Base-by-base conservation (phyloP, 2,113 vertebrate species). In the Piprites chloris region DNA sequence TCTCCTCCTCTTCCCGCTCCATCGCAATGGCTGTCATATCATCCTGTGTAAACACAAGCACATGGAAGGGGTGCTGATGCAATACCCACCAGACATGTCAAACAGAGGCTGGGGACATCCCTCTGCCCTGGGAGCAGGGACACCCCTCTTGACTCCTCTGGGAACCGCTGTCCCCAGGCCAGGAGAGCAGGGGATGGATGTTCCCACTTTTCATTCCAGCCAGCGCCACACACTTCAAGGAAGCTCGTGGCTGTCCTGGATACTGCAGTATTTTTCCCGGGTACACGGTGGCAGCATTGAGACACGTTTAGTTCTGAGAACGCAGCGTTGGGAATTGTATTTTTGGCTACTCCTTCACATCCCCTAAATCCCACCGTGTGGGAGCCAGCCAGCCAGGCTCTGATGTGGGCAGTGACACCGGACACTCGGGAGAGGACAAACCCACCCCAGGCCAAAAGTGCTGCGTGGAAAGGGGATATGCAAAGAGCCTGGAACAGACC, bases 241-340 rank as follows among this genome's bases (percentile, higher is more conserved):
- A 5, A 39, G 66, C 28, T 62, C 53, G 35, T 1, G 39, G 50
- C 47, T 22, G 23, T 18, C 15, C 20, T 5, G 47, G 47, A 19
- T 14, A 0, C 62, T 96, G 96, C 95, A 97, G 14, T 95, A 44
- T 73, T 84, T 74, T 23, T 42, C 35, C 67, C 78, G 92, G 91
- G 49, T 53, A 80, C 96, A 92, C 33, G 96, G 89, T 93, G 96
- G 95, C 96, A 96, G 95, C 91, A 97, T 87, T 77, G 84, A 85
- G 79, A 87, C 82, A 2, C 5, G 66, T 85, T 82, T n/a, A 24
- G n/a, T 52, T 72, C 21, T 0, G 12, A 49, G 19, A 56, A 21
- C 8, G 0, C 49, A 3, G 39, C 2, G 0, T 15, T 66, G 3
- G 12, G 19, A 42, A 6, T 4, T 30, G 0, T 1, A 2, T 13